Conservation (phyloP, 2,797 vertebrate species). For the Gambelia wislizenii region DNA sequence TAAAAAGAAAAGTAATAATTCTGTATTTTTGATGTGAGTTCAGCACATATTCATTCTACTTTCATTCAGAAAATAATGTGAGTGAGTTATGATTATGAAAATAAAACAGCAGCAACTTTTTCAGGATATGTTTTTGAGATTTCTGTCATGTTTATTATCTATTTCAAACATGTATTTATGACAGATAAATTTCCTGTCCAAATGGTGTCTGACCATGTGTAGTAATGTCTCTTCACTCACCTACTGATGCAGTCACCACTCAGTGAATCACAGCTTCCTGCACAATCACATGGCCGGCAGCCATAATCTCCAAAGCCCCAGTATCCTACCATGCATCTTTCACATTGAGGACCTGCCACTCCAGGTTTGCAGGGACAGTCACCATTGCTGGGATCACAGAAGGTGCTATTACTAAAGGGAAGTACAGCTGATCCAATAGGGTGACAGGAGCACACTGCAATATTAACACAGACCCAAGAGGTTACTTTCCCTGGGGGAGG, state of each 20-base stretch:
- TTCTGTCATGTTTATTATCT: background rate
- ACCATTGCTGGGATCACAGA: conserved; percentile 90
- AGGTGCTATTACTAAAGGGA: conserved; percentile 76
- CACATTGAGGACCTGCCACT: conserved; percentile 87
- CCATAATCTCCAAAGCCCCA: conserved; percentile 94
- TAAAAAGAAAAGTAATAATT: background rate
- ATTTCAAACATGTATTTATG: background rate
- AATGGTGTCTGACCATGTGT: background rate
- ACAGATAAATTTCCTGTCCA: background rate
- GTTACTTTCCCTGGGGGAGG: background rate
- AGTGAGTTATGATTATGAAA: background rate
- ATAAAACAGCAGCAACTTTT: background rate
- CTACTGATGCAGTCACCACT: conserved; percentile 89
- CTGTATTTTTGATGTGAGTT: background rate
- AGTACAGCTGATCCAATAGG: conserved; percentile 86
- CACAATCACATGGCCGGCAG: conserved; percentile 92
- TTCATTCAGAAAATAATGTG: background rate
- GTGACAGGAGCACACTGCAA: conserved; percentile 90
- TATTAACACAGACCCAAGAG: background rate
- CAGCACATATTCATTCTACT: background rate
- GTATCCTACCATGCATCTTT: conserved; percentile 94
- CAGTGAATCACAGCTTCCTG: conserved; percentile 90
- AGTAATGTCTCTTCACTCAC: conserved; percentile 73
- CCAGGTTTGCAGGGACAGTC: conserved; percentile 96
- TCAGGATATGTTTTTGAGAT: background rate